Base-by-base conservation (phyloP, 2,797 vertebrate genomes). In the Muscicapa comitata region DNA sequence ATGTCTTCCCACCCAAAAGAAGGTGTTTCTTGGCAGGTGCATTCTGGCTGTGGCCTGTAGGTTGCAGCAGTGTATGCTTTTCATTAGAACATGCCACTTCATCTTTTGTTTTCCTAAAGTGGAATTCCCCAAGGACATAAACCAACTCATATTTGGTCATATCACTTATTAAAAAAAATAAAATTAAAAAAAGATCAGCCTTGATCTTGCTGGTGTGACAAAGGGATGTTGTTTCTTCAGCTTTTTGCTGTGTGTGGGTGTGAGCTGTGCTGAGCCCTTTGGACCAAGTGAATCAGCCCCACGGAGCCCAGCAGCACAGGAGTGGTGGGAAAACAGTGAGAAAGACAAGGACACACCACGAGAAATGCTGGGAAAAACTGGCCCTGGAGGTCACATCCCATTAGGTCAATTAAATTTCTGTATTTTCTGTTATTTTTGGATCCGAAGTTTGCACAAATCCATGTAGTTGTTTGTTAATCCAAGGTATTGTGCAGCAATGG, bases 41-140 rank as follows among this genome's bases (percentile, higher is more conserved):
- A 29, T 96, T 86, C 89, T 55, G 4, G 16, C 70, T 70, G 21
- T 37, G 42, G 91, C 94, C 94, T 96, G 95, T 75, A 96, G 95
- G 94, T 97, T 26, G 95, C 95, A 97, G 95, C 94, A 97, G 95
- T 43, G 95, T 29, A 18, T 61, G 87, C 79, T 93, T 94, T 96
- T 84, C 77, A 37, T 81, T 79, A 82, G 51, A 48, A 73, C 40
- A 14, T 12, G 1, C 37, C 16, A 42, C 51, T 78, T 76, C 42
- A 57, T 55, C 76, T 80, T 91, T 94, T 83, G 82, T 88, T 94
- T 94, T 70, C 70, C 82, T 48, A 1, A 70, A 70, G 33, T 78
- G 82, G 79, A 88, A 81, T 73, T 88, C 71, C 35, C 59, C 63
- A 71, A 1, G 29, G 76, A 47, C 35, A 75, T 31, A 88, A 95